Conservation (phyloP, 2,888 invertebrate species). For the Harpalus rubripes region DNA sequence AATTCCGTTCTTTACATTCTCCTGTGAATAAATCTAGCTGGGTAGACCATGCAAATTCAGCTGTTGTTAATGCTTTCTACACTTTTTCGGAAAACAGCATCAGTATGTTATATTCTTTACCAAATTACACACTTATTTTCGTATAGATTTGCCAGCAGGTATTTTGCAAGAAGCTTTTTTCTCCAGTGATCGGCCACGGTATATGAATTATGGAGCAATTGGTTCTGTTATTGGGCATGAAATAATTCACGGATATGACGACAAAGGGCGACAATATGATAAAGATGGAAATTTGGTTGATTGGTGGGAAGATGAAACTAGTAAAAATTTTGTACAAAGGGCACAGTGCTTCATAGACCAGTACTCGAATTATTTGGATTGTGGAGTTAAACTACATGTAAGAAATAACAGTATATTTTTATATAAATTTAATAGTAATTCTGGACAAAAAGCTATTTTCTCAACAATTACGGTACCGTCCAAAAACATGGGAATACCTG, state of each 20-base stretch:
- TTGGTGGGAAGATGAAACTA: slow-evolving; percentile 92
- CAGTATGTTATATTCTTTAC: slow-evolving; percentile 79
- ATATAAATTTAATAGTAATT: background rate
- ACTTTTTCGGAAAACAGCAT: slow-evolving; percentile 89
- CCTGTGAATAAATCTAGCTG: slow-evolving; percentile 88
- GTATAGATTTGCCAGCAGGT: slow-evolving; percentile 90
- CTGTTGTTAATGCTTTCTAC: slow-evolving; percentile 89
- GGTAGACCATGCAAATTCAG: slow-evolving; percentile 87
- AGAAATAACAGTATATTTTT: slow-evolving; percentile 68
- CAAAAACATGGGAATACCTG: too few species aligned
- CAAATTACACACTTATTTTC: slow-evolving; percentile 6
- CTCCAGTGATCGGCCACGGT: slow-evolving; percentile 88
- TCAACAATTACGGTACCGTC: too few species aligned
- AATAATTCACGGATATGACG: slow-evolving; percentile 91
- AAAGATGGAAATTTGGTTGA: slow-evolving; percentile 90
- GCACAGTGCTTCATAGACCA: slow-evolving; percentile 93
- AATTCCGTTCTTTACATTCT: slow-evolving; percentile 80
- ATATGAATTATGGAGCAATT: slow-evolving; percentile 92
- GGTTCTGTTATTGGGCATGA: slow-evolving; percentile 93
- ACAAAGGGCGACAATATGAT: slow-evolving; percentile 91
- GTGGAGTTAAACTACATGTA: slow-evolving; percentile 85
- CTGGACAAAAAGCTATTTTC: too few species aligned
- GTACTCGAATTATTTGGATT: slow-evolving; percentile 90
- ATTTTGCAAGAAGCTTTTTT: slow-evolving; percentile 93
- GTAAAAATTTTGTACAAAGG: slow-evolving; percentile 86